Conservation (phyloP, 2,113 vertebrate genomes). For the Perca schrenkii region DNA sequence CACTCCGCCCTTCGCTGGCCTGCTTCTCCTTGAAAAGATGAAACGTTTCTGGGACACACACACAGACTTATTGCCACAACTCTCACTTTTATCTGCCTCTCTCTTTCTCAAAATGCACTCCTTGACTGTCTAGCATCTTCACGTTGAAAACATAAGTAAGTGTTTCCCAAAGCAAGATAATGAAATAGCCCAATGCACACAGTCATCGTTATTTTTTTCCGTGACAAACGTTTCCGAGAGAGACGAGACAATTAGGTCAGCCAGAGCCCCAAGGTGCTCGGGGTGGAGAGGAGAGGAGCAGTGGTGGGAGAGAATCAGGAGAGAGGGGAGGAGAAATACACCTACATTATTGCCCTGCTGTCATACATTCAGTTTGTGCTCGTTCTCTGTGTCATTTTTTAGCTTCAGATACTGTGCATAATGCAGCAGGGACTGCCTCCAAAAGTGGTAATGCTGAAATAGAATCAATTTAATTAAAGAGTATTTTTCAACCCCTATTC, state of each 20-base stretch:
- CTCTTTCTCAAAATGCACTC: neutral
- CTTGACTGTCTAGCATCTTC: neutral
- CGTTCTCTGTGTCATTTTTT: neutral
- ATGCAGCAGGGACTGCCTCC: neutral
- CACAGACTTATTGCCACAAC: constrained; percentile 1
- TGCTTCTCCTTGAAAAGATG: constrained; percentile 34
- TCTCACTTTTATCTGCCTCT: constrained; percentile 8
- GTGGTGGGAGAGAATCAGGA: neutral
- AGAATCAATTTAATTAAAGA: too few species aligned
- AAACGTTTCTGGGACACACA: constrained; percentile 57
- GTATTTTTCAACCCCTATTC: too few species aligned
- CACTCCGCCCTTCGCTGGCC: neutral
- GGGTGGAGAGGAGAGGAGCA: neutral
- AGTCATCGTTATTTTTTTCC: neutral
- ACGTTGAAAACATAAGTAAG: neutral
- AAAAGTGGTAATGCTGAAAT: neutral
- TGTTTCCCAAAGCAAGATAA: neutral
- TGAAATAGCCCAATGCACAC: neutral
- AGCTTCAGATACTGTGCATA: neutral
- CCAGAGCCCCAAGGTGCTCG: constrained; percentile 53
- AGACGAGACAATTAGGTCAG: constrained; percentile 67
- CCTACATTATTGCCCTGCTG: neutral
- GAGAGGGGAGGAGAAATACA: neutral
- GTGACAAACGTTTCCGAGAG: constrained; percentile 24
- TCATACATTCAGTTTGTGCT: neutral